A percentile compares a stretch with the other conserved stretches of the same genome.
phyloP scores from a whole-genome alignment of 1,140 invertebrate genomes.

The Caerostris extrusa region DNA sequence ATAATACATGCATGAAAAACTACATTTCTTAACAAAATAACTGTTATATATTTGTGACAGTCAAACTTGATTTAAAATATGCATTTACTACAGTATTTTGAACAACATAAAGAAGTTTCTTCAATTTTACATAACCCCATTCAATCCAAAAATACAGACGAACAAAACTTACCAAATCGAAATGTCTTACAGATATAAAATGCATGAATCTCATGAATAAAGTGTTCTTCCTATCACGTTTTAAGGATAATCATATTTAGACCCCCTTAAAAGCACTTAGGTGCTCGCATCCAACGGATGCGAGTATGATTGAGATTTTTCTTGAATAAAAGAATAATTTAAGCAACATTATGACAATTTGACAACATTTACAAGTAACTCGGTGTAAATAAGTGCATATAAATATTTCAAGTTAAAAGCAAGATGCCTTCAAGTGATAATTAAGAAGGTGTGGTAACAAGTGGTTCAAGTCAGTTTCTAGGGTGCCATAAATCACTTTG shows the following conservation, averaged over 20 bases:
- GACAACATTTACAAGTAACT: conserved; percentile 21
- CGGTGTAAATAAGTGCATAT: background rate
- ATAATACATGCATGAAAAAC: no score
- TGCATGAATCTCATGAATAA: background rate
- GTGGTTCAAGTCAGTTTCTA: background rate
- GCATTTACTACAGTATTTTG: no score
- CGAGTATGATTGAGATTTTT: background rate
- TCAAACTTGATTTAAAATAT: no score
- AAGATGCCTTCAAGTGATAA: background rate
- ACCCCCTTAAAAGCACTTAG: conserved; percentile 14
- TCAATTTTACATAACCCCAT: no score
- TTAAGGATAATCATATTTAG: conserved; percentile 1
- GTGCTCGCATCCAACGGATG: background rate
- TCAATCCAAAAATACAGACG: background rate
- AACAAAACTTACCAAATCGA: background rate
- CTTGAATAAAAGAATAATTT: background rate
- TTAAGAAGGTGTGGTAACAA: background rate
- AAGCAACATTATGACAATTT: conserved; percentile 4
- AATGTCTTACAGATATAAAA: background rate
- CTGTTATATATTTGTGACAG: no score
- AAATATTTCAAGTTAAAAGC: background rate
- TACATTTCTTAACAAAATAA: no score
- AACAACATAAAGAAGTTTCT: no score
- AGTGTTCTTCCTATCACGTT: background rate
- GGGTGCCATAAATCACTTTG: background rate